Conservation (phyloP, 2,888 invertebrate genomes). For the Cremastinae sp. region DNA sequence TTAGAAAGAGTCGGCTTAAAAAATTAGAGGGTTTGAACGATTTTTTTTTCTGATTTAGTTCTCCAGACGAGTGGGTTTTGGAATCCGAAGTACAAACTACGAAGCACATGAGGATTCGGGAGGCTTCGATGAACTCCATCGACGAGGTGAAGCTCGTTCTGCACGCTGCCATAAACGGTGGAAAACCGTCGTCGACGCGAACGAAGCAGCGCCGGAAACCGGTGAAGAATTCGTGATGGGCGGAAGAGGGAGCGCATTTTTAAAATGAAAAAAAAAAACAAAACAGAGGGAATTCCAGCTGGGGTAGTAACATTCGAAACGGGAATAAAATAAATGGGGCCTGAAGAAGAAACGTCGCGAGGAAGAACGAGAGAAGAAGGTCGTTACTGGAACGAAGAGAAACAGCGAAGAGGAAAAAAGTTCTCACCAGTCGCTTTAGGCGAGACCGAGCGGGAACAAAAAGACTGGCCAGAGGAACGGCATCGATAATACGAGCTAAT, state of each 20-base stretch:
- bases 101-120: constrained; percentile 76
- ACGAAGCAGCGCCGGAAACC: constrained; percentile 77
- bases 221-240: constrained; percentile 77
- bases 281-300: constrained; percentile 33
- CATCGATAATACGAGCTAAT: constrained; percentile 27
- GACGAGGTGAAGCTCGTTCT: constrained; percentile 72
- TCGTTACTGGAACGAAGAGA: constrained; percentile 32
- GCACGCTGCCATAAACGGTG: constrained; percentile 73
- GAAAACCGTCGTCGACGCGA: constrained; percentile 67
- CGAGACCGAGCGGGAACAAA: constrained; percentile 24
- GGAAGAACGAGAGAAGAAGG: constrained; percentile 26
- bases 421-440: background rate
- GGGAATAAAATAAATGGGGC: background rate
- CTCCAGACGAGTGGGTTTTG: constrained; percentile 93
- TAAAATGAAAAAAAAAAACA: too few relatives aligned
- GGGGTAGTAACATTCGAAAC: constrained; percentile 19
- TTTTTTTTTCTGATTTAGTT: constrained; percentile 82
- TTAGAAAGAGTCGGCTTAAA: background rate
- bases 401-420: constrained; percentile 7
- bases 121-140: constrained; percentile 68
- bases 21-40: too few relatives aligned
- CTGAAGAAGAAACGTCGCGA: constrained; percentile 31
- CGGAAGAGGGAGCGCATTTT: constrained; percentile 46
- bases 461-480: constrained; percentile 23
- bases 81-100: constrained; percentile 82